Evolutionary conservation across 2,113 vertebrate species (phyloP).

Genomic region (Blennius ocellaris): DNA sequence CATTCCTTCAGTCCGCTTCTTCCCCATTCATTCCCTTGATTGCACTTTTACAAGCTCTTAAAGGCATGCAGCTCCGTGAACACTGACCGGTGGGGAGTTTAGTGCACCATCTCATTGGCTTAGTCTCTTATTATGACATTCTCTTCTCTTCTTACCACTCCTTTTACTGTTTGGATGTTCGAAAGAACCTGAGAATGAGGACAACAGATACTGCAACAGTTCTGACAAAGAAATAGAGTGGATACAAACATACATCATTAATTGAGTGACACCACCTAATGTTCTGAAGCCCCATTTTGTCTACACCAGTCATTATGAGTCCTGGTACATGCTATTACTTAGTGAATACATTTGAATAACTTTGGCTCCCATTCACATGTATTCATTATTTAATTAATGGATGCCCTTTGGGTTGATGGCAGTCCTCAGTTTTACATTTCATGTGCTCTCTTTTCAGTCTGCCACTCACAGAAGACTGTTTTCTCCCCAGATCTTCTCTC

Average conservation of each 20-base stretch:
- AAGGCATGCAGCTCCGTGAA: not conserved
- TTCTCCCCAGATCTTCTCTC: not conserved
- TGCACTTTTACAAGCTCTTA: not conserved
- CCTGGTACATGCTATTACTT: constrained; percentile 30
- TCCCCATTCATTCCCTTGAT: not conserved
- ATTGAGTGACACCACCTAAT: constrained; percentile 38
- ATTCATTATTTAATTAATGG: constrained; percentile 52
- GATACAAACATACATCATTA: not conserved
- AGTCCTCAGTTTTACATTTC: constrained; percentile 50
- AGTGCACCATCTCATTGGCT: no score
- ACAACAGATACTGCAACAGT: not conserved
- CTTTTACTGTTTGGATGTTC: not conserved
- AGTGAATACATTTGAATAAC: constrained; percentile 59
- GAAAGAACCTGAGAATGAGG: constrained; percentile 8
- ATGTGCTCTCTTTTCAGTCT: constrained; percentile 16
- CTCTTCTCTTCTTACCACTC: not conserved
- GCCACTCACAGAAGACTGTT: not conserved
- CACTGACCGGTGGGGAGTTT: constrained; percentile 10
- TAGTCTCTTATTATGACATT: not conserved
- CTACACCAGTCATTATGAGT: constrained; percentile 27
- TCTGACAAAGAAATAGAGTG: constrained; percentile 3
- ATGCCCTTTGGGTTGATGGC: constrained; percentile 51
- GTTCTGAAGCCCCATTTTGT: constrained; percentile 21
- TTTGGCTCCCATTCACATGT: constrained; percentile 39
- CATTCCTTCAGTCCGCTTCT: not conserved